Evolutionary conservation across 2,113 vertebrate species (phyloP).

Genomic region (Tamias sibiricus): DNA sequence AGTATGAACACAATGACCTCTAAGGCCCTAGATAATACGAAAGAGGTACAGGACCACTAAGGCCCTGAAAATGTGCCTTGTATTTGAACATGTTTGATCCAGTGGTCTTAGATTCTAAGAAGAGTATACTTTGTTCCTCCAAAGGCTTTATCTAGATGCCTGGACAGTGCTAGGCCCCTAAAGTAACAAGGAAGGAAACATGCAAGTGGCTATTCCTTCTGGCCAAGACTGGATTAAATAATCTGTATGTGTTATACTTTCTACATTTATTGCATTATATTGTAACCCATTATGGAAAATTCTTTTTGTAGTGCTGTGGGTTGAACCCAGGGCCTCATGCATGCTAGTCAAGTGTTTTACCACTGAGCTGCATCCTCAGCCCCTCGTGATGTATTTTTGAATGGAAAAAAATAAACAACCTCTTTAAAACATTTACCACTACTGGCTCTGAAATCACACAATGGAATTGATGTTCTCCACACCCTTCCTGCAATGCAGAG

Average conservation of each 20-base stretch:
- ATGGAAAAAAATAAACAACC: not conserved
- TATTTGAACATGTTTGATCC: not conserved
- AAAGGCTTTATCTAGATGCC: not conserved
- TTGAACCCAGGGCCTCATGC: not conserved
- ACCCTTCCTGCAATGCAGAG: not conserved
- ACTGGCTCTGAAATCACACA: not conserved
- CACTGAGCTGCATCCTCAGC: not conserved
- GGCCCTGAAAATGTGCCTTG: not conserved
- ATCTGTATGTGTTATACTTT: not conserved
- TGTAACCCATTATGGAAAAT: not conserved
- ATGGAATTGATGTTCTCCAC: not conserved
- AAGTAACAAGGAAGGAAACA: not conserved
- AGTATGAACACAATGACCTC: not conserved
- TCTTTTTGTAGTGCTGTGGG: not conserved
- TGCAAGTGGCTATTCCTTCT: not conserved
- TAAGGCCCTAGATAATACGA: not conserved
- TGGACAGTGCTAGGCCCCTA: not conserved
- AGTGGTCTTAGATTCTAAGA: not conserved
- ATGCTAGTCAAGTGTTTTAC: not conserved
- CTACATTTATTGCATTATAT: no score
- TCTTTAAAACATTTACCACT: constrained; percentile 27
- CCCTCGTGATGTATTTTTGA: not conserved
- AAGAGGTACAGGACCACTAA: not conserved
- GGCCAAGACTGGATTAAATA: not conserved
- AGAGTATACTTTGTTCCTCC: not conserved